Percentiles rank a stretch among this genome's conserved stretches.
Conservation (phyloP, 2,113 vertebrate species). For the Marcusenius ussheri region DNA sequence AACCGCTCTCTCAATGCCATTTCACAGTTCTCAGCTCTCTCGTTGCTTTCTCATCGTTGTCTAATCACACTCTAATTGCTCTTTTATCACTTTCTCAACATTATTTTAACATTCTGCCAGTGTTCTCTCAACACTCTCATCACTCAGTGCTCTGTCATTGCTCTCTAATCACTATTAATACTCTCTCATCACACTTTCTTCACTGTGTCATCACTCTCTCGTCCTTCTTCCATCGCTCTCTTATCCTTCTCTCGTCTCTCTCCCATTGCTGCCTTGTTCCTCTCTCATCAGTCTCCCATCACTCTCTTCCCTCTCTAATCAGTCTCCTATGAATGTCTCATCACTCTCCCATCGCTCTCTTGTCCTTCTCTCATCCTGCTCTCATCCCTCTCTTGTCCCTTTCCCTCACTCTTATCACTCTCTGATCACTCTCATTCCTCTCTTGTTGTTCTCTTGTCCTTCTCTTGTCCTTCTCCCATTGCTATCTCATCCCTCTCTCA, state of each 20-base stretch:
- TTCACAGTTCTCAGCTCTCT: background rate
- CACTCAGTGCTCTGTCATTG: background rate
- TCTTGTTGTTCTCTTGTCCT: too few relatives aligned
- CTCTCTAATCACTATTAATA: background rate
- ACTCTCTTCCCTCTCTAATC: background rate
- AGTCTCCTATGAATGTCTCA: background rate
- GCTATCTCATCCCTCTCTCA: background rate
- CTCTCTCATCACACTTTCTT: background rate
- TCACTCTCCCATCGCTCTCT: background rate
- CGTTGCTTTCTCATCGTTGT: background rate
- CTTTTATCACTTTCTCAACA: background rate
- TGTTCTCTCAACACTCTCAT: background rate
- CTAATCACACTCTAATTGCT: background rate
- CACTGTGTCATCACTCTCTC: background rate
- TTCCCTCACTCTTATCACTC: background rate
- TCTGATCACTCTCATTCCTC: background rate
- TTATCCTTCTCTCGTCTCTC: background rate
- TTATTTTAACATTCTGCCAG: background rate
- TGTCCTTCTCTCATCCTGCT: background rate
- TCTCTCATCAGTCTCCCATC: background rate
- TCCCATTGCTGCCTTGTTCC: background rate
- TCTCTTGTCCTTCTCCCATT: background rate
- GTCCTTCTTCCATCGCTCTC: background rate
- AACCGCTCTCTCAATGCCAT: background rate
- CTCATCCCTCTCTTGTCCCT: background rate